These are phyloP conservation scores for Mungos mungo DNA, from an alignment of 2,113 vertebrate genomes.

Conservation along the genomic window DNA sequence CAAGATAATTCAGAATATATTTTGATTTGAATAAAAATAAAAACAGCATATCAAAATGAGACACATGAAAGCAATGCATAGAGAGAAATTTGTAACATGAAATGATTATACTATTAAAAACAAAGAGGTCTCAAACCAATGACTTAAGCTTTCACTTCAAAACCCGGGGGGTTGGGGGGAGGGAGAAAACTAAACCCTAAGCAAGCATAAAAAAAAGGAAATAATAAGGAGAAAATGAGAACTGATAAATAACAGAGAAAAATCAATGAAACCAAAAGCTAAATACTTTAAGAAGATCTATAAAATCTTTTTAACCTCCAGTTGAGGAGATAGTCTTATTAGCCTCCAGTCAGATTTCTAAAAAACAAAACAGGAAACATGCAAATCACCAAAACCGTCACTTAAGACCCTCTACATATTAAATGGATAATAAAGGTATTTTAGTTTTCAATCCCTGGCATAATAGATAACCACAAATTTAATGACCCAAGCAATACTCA, in stretches of 20 bases:
- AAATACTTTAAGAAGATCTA: neutral
- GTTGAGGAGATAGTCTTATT: neutral
- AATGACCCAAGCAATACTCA: neutral
- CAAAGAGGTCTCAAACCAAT: neutral
- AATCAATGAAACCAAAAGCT: neutral
- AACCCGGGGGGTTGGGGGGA: neutral
- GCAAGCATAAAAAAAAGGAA: neutral
- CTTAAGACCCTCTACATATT: neutral
- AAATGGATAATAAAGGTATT: neutral
- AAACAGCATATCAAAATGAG: neutral
- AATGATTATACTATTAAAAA: neutral
- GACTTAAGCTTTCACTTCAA: neutral
- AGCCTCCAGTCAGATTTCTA: neutral
- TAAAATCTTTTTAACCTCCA: neutral
- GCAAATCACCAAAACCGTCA: neutral
- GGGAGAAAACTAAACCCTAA: neutral
- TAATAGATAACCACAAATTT: neutral
- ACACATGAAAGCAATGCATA: neutral
- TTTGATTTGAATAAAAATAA: constrained; percentile 35
- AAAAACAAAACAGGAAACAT: neutral
- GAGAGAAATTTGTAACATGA: neutral
- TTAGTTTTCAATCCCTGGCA: neutral
- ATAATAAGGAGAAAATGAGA: neutral
- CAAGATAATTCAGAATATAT: neutral
- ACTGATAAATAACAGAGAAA: neutral